Percentiles rank a stretch among this genome's conserved stretches.
These are phyloP conservation scores for Siniperca knerii DNA, from an alignment of 2,113 vertebrate genomes.

Conservation along the genomic window DNA sequence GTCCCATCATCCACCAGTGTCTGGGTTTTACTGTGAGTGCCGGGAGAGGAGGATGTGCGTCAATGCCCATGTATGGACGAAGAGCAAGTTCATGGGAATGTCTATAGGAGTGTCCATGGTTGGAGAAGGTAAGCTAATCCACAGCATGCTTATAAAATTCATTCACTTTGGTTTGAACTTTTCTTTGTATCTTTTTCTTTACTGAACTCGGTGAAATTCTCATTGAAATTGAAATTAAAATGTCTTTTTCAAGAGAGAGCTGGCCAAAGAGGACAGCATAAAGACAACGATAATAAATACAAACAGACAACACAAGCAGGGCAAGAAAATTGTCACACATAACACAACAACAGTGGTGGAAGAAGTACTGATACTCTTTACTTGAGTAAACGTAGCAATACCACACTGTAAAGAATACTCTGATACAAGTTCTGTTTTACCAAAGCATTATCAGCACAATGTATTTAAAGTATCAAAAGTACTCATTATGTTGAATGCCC, in stretches of 20 bases:
- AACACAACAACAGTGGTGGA: too few species aligned
- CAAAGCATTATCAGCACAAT: background rate
- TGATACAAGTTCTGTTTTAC: too few species aligned
- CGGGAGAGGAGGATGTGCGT: conserved; percentile 92
- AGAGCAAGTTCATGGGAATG: conserved; percentile 99
- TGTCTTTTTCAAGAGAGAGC: background rate
- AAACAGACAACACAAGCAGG: background rate
- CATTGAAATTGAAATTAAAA: too few species aligned
- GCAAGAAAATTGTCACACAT: too few species aligned
- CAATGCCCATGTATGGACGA: conserved; percentile 95
- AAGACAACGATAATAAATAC: background rate
- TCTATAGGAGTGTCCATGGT: conserved; percentile 98
- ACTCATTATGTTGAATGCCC: too few species aligned
- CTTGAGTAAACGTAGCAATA: background rate
- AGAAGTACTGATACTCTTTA: background rate
- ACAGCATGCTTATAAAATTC: background rate
- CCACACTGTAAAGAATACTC: too few species aligned
- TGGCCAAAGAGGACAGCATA: background rate
- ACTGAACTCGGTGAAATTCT: background rate
- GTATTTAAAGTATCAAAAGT: background rate
- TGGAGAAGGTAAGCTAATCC: conserved; percentile 89
- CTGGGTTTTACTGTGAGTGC: conserved; percentile 98
- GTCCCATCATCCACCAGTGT: conserved; percentile 95
- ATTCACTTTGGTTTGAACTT: background rate
- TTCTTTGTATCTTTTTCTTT: background rate